A percentile compares a stretch with the other conserved stretches of the same genome.
phyloP scores from a whole-genome alignment of 2,113 vertebrate species.

The Etia nguti region DNA sequence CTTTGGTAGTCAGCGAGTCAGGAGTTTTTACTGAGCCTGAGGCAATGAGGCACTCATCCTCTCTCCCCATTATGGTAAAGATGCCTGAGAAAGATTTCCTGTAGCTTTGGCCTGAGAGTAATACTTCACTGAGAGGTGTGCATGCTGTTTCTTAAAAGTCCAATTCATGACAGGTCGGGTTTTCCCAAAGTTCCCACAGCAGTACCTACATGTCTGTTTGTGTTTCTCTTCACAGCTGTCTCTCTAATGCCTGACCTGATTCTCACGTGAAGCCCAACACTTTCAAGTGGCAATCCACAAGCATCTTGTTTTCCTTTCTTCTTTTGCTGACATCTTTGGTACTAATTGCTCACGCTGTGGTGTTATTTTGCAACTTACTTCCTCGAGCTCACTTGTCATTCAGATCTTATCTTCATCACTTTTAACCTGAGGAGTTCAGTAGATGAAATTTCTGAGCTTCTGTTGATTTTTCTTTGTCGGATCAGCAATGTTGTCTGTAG shows the following conservation, averaged over 20 bases:
- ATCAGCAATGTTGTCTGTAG: not conserved
- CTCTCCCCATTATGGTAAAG: conserved; percentile 31
- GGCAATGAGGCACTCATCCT: conserved; percentile 8
- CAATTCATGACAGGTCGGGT: not conserved
- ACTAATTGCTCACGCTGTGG: not conserved
- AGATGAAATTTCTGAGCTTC: not conserved
- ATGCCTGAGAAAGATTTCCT: conserved; percentile 34
- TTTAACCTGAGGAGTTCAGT: not conserved
- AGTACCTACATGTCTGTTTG: not conserved
- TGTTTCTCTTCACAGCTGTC: not conserved
- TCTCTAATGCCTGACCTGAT: not conserved
- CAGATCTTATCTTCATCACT: not conserved
- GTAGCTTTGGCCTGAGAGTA: not conserved
- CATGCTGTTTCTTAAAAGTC: not conserved
- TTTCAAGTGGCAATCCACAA: conserved; percentile 11
- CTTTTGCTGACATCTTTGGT: not conserved
- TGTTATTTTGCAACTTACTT: not conserved
- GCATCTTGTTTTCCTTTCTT: conserved; percentile 33
- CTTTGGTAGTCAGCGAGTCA: conserved; percentile 24
- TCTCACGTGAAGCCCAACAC: not conserved
- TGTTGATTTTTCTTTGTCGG: not conserved
- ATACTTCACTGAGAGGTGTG: not conserved
- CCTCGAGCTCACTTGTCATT: not conserved
- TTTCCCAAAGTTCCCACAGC: conserved; percentile 13
- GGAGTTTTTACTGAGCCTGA: conserved; percentile 4